Percentiles rank a stretch among this genome's conserved stretches.
These are phyloP conservation scores for Raja brachyura DNA, from an alignment of 2,113 vertebrate genomes.

Conservation along the genomic window DNA sequence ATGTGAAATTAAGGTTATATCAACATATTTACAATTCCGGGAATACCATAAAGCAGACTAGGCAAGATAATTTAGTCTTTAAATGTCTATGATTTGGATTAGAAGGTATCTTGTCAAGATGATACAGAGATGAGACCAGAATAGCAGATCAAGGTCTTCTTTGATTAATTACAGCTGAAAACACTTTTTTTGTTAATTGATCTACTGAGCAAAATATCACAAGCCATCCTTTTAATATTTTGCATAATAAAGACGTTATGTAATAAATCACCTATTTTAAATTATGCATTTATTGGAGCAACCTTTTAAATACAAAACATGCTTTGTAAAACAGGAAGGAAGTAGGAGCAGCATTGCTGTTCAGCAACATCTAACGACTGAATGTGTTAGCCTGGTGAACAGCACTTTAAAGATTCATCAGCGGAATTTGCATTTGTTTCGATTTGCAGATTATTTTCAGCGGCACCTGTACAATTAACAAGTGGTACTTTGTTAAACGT, in stretches of 20 bases:
- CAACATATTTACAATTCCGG: neutral
- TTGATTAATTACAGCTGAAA: neutral
- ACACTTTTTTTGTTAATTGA: neutral
- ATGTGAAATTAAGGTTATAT: neutral
- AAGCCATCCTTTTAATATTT: neutral
- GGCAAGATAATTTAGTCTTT: neutral
- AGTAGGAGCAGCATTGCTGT: neutral
- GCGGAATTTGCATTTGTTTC: neutral
- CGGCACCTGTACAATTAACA: neutral
- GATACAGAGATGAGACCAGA: neutral
- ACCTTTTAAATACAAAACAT: neutral
- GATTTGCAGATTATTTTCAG: neutral
- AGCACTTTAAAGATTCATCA: neutral
- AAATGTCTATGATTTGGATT: neutral
- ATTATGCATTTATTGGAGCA: neutral
- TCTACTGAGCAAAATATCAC: neutral
- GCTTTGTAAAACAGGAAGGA: slow-evolving; percentile 13
- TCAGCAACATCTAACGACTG: neutral
- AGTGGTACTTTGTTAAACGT: neutral
- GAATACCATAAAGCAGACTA: neutral
- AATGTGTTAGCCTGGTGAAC: slow-evolving; percentile 6
- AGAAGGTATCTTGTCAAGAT: neutral
- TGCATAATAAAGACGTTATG: neutral
- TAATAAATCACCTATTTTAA: slow-evolving; percentile 17
- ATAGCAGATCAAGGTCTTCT: slow-evolving; percentile 30